Evolutionary conservation across 2,888 invertebrate genomes (phyloP), one percentile per base, ranked within the genome.

Genomic region (Ormyrus rosae): DNA sequence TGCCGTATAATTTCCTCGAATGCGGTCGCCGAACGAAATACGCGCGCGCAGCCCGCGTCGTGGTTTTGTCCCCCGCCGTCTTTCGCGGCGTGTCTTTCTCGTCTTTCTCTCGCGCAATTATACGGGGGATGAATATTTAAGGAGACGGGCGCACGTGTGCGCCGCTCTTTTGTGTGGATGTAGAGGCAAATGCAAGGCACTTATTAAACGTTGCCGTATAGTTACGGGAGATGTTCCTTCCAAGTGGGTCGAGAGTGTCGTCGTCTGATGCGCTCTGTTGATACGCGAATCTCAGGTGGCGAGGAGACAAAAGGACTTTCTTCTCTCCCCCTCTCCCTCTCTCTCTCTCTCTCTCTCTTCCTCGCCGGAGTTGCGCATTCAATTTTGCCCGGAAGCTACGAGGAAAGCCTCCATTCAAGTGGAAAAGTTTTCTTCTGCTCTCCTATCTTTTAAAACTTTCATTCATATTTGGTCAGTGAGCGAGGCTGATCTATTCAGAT

Each of bases 171-270:
- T 34, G 34, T 34, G 34, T 4, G 34, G 34, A 34, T 34, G 34
- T 34, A 34, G 34, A 4, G 4, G 34, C 34, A 4, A 34, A 34
- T 34, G 34, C 34, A 5, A n/a, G 8, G 73, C 60, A 67, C 67
- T 58, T 67, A 34, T 60, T 75, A 65, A 67, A 5, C 13, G 56
- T 48, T 9, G 71, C 7, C 50, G 34, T 48, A 8, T n/a, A 8
- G 8, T 4, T 55, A 19, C n/a, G 19, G 55, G 19, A 34, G 61
- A 0, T 60, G 13, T 34, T 6, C 61, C 45, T 55, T 55, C 71
- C 19, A 78, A 78, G 58, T 78, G 67, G 78, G 72, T 67, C 72
- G 78, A 78, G 72, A 70, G 60, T 50, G 48, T 58, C 55, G 53
- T 56, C 48, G 77, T 48, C 46, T 50, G 60, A 71, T 71, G 65